These are phyloP conservation scores for Euglossa dilemma DNA, from an alignment of 1,140 invertebrate genomes.

Conservation along the genomic window DNA sequence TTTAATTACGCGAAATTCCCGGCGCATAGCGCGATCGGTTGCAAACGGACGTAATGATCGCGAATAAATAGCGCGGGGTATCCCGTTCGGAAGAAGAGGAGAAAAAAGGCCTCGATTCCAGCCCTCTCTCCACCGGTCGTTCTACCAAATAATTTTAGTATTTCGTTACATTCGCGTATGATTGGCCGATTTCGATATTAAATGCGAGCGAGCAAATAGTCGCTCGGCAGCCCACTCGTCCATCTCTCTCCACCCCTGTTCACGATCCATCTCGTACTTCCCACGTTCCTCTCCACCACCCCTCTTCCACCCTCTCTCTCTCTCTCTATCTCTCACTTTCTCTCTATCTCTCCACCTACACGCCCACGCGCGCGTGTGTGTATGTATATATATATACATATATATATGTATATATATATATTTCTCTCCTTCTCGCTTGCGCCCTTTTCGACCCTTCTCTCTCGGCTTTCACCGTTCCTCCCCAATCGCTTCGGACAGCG, in stretches of 20 bases:
- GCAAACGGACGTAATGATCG: conserved; percentile 46
- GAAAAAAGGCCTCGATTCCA: neutral
- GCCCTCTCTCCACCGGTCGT: conserved; percentile 1
- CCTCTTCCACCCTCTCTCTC: conserved; percentile 32
- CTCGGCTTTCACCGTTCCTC: neutral
- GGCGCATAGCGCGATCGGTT: conserved; percentile 12
- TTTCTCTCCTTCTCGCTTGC: neutral
- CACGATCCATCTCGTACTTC: conserved; percentile 19
- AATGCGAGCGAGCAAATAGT: conserved; percentile 68
- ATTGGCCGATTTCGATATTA: conserved; percentile 72
- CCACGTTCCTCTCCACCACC: conserved; percentile 15
- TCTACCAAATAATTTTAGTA: conserved; percentile 67
- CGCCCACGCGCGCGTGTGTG: neutral
- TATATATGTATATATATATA: too few species aligned
- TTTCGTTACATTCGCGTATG: conserved; percentile 66
- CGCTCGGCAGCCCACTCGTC: conserved; percentile 53
- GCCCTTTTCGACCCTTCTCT: neutral
- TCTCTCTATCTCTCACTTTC: neutral
- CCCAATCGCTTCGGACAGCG: conserved; percentile 21
- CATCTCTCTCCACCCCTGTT: conserved; percentile 13
- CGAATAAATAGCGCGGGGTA: conserved; percentile 48
- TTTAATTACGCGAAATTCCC: conserved; percentile 48
- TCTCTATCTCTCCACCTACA: too few species aligned
- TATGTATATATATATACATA: neutral
- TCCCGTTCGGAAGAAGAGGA: neutral